Conservation (phyloP, 1,140 invertebrate genomes). For the Drosophila parvula region DNA sequence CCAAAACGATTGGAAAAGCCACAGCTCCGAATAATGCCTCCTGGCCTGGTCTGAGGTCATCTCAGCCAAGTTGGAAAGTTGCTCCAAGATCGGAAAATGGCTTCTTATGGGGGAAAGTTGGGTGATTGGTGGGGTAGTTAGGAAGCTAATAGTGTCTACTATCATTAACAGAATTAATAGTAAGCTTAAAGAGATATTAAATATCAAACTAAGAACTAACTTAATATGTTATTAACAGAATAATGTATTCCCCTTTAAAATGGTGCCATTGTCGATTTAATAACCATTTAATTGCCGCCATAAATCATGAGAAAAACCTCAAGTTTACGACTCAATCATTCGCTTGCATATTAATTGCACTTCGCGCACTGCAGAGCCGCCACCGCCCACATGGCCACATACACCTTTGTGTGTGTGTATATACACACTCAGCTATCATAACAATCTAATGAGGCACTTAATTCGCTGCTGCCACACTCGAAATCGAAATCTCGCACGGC, state of each 20-base stretch:
- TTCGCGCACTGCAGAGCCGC: constrained; percentile 5
- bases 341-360: constrained; percentile 46
- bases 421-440: constrained; percentile 31
- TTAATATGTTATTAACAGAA: too few relatives aligned
- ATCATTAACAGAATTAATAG: too few relatives aligned
- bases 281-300: constrained; percentile 12
- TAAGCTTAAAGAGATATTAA: too few relatives aligned
- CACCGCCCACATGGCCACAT: constrained; percentile 25
- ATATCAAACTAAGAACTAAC: too few relatives aligned
- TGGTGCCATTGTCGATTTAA: not conserved
- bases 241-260: not conserved
- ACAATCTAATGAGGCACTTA: constrained; percentile 73
- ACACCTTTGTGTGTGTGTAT: not conserved
- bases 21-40: not conserved
- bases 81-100: not conserved
- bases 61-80: constrained; percentile 2
- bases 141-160: not conserved
- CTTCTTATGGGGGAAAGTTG: constrained; percentile 10
- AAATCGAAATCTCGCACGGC: constrained; percentile 32
- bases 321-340: constrained; percentile 38
- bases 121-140: not conserved
- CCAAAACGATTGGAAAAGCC: constrained; percentile 16
- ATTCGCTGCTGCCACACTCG: constrained; percentile 52
- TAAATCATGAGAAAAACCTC: constrained; percentile 24
- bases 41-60: constrained; percentile 3